Conservation (phyloP, 2,888 invertebrate genomes). For the Acleris literana region DNA sequence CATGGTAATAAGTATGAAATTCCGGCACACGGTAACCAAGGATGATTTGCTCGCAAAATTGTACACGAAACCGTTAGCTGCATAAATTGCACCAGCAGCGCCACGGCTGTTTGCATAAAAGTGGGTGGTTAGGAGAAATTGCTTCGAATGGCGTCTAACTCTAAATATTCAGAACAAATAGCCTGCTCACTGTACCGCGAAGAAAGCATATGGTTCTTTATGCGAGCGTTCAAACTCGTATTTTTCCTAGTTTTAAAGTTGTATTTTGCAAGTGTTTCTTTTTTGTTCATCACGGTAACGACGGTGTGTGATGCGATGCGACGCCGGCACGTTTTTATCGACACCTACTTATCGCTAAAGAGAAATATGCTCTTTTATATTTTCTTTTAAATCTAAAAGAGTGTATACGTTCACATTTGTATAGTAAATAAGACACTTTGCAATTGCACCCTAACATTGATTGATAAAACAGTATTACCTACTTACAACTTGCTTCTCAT, state of each 20-base stretch:
- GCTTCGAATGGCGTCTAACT: slow-evolving; percentile 54
- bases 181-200: slow-evolving; percentile 68
- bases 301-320: slow-evolving; percentile 9
- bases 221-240: background rate
- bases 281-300: background rate
- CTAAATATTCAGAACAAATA: slow-evolving; percentile 66
- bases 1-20: too few relatives aligned
- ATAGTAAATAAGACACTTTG: background rate
- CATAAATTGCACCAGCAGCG: slow-evolving; percentile 28
- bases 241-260: background rate
- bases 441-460: background rate
- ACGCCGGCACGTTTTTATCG: slow-evolving; percentile 24
- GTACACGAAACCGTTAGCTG: background rate
- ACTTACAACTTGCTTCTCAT: too few relatives aligned
- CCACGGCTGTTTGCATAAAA: slow-evolving; percentile 39
- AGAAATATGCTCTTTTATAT: background rate
- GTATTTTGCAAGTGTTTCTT: background rate
- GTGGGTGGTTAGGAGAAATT: slow-evolving; percentile 64
- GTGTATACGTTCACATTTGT: background rate
- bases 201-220: slow-evolving; percentile 39
- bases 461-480: background rate
- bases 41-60: background rate
- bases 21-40: background rate
- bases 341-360: slow-evolving; percentile 28
- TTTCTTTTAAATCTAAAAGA: background rate